A percentile compares a stretch with the other conserved stretches of the same genome.
phyloP scores from a whole-genome alignment of 2,797 vertebrate genomes.

The Sitta carolinensis region DNA sequence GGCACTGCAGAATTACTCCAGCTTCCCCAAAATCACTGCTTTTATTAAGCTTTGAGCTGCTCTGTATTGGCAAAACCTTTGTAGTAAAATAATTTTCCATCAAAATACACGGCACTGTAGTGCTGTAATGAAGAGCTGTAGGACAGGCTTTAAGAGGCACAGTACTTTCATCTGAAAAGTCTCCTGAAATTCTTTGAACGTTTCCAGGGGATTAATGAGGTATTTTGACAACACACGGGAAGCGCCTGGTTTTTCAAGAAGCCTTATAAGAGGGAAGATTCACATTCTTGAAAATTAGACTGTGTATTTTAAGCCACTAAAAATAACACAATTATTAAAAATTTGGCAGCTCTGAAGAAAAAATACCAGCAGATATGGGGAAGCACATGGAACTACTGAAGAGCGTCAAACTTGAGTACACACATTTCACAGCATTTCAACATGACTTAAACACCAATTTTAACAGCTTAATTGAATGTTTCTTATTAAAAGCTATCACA shows the following conservation, averaged over 20 bases:
- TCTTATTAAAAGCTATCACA: conserved; percentile 51
- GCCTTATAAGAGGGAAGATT: conserved; percentile 51
- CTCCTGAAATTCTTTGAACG: conserved; percentile 64
- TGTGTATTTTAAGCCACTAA: conserved; percentile 39
- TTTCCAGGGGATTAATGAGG: conserved; percentile 65
- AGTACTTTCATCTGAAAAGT: conserved; percentile 66
- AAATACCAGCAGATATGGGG: conserved; percentile 26
- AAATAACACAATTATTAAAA: conserved; percentile 65
- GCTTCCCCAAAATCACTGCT: neutral
- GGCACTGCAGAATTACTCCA: neutral
- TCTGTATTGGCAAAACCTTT: conserved; percentile 23
- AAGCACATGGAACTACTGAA: conserved; percentile 49
- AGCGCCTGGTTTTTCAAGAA: conserved; percentile 61
- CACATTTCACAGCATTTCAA: conserved; percentile 41
- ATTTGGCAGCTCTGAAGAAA: conserved; percentile 51
- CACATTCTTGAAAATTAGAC: conserved; percentile 47
- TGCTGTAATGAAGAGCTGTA: conserved; percentile 46
- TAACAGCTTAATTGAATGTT: conserved; percentile 57
- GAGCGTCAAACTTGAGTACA: conserved; percentile 46
- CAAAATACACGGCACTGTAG: neutral
- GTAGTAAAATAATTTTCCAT: conserved; percentile 43
- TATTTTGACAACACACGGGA: conserved; percentile 49
- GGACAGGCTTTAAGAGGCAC: conserved; percentile 54
- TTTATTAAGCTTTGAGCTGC: neutral
- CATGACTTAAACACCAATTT: conserved; percentile 53